Base-by-base conservation (phyloP, 2,888 invertebrate genomes). In the Oligia latruncula region DNA sequence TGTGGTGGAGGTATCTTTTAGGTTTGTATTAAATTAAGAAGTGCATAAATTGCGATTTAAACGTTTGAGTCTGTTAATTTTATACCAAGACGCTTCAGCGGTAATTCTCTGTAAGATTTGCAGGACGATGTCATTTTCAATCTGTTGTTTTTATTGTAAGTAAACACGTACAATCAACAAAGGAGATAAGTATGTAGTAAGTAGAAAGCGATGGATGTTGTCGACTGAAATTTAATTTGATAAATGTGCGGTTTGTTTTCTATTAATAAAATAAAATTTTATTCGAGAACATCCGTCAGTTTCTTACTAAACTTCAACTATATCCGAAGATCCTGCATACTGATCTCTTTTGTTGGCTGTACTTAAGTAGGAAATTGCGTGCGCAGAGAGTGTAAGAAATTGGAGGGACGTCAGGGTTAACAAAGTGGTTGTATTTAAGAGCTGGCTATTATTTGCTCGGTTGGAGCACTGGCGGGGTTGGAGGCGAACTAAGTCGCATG, bases 361-460 rank as follows among this genome's bases (percentile, higher is more conserved):
- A 55, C 68, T 79, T 82, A 79, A 81, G 81, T 74, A 83, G 83
- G 86, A 83, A 85, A 89, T 90, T 87, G 90, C 89, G 82, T 87
- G 86, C 84, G 82, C 80, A 86, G 75, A 80, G 74, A 87, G 85
- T 88, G 89, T 89, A 90, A 89, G 90, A 89, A 91, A 90, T 90
- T 83, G 87, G 85, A 86, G 81, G 78, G 76, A 84, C 83, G 85
- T 88, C 84, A 81, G 87, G 80, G 87, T 85, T 89, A 90, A 92
- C 91, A 90, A 91, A 92, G 89, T 87, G 89, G 87, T 87, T 88
- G 89, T 89, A 87, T 90, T 88, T 88, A 89, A 89, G 87, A 78
- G 91, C 83, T 85, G 60, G 88, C 88, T 87, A 87, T 91, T 90
- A 92, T 90, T 90, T 88, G 84, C 85, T 88, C 84, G 85, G 85